Base-by-base conservation (phyloP, 1,140 invertebrate species). In the Rhyzopertha dominica region DNA sequence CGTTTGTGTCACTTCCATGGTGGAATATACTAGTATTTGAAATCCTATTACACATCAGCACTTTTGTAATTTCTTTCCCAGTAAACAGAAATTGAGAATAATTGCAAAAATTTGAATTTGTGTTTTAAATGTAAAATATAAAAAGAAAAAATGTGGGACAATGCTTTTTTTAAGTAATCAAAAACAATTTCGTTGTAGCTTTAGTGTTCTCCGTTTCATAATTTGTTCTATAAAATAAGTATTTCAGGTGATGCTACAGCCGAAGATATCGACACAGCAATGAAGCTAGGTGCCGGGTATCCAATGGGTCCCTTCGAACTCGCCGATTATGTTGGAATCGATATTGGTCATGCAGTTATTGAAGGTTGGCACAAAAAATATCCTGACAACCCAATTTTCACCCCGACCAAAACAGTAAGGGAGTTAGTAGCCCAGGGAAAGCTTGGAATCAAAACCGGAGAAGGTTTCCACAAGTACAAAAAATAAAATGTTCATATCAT, bases 221-320 rank as follows among this genome's bases (percentile, higher is more conserved):
- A n/a, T n/a, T 23, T 10, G 14, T 24, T 35, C 18, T 12, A 37
- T 16, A 20, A 10, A 38, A 3, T 5, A n/a, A n/a, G n/a, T n/a
- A n/a, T 66, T 59, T 32, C 47, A 76, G 75, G 79, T 43, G 82
- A 84, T 66, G 84, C 84, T 0, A 65, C 72, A 3, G 73, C 77
- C 13, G 69, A 73, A 51, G 86, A 89, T 63, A 82, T 89, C 45
- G 87, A 90, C 58, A 80, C 74, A 10, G 85, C 84, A 2, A 88
- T 90, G 86, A 89, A 89, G 67, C 65, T 90, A 19, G 86, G 87
- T 14, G 83, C 84, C 30, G 83, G 85, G 0, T 81, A 85, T 67
- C 86, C 85, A 3, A 88, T 90, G 84, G 87, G 87, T n/a, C 86
- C 87, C 3, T 79, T 90, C 65, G 84, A 88, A 68, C 59, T 89